phyloP scores from a whole-genome alignment of 2,888 invertebrate genomes.

The Drosophila pseudotalamancana region DNA sequence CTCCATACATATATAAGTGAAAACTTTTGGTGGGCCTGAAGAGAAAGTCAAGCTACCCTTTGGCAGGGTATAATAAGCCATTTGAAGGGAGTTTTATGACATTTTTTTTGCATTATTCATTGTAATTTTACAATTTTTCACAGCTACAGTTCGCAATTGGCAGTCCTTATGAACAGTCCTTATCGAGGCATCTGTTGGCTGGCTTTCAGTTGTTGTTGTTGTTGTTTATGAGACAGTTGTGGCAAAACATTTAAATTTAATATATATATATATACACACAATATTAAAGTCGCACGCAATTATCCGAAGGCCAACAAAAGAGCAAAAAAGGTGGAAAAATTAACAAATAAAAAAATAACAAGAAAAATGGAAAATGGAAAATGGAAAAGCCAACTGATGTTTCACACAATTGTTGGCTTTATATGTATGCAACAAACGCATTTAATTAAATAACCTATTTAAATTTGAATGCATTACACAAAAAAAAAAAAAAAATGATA shows the following conservation, averaged over 20 bases:
- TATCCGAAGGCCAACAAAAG: neutral
- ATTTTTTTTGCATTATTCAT: slow-evolving; percentile 17
- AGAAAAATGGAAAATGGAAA: neutral
- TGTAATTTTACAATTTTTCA: slow-evolving; percentile 13
- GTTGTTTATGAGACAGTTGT: slow-evolving; percentile 16
- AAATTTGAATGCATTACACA: slow-evolving; percentile 39
- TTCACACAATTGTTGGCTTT: slow-evolving; percentile 35
- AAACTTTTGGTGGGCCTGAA: too few relatives aligned
- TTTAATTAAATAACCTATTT: slow-evolving; percentile 74
- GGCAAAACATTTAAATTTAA: slow-evolving; percentile 18
- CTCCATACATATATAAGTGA: too few relatives aligned
- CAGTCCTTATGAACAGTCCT: slow-evolving; percentile 25
- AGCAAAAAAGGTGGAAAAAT: neutral
- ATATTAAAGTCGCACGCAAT: slow-evolving; percentile 16
- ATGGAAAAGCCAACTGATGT: slow-evolving; percentile 14
- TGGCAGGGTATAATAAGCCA: neutral
- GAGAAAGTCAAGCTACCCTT: neutral
- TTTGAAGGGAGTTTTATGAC: neutral
- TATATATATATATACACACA: slow-evolving; percentile 14
- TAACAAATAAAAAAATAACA: neutral
- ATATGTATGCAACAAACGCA: slow-evolving; percentile 37
- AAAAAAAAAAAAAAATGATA: slow-evolving; percentile 6
- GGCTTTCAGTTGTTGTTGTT: slow-evolving; percentile 15
- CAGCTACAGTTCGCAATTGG: slow-evolving; percentile 34
- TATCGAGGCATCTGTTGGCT: slow-evolving; percentile 29